phyloP scores from a whole-genome alignment of 2,888 invertebrate genomes.

The Acanthopleura granulata region DNA sequence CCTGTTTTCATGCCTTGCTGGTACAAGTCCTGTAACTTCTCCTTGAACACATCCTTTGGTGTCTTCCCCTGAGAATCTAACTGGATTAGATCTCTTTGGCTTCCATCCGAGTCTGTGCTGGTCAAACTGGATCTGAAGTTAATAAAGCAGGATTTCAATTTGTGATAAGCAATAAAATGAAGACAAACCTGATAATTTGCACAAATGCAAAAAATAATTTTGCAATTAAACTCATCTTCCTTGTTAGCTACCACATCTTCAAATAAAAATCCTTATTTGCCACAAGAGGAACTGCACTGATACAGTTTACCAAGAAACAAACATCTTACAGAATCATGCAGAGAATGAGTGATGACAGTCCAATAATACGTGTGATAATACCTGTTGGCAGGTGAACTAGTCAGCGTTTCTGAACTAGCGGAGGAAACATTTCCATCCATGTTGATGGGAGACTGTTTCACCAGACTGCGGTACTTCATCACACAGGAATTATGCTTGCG shows the following conservation, averaged over 20 bases:
- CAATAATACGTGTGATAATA: not conserved
- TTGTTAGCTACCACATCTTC: too few species aligned
- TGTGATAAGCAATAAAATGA: too few species aligned
- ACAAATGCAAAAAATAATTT: too few species aligned
- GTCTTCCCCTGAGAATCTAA: slow-evolving; percentile 8
- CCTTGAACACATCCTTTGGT: slow-evolving; percentile 17
- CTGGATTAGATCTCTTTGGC: slow-evolving; percentile 6
- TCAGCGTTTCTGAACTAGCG: slow-evolving; percentile 20
- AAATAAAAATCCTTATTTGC: too few species aligned
- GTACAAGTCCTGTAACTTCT: slow-evolving; percentile 15
- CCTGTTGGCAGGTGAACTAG: slow-evolving; percentile 15
- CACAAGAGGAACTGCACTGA: too few species aligned
- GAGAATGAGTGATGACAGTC: too few species aligned
- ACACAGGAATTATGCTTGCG: slow-evolving; percentile 96
- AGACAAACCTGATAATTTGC: too few species aligned
- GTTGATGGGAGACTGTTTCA: slow-evolving; percentile 61
- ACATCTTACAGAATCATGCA: too few species aligned
- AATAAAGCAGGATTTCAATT: too few species aligned
- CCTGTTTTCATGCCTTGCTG: slow-evolving; percentile 33
- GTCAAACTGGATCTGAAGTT: slow-evolving; percentile 36
- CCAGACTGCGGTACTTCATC: slow-evolving; percentile 88
- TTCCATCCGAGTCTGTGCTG: slow-evolving; percentile 39
- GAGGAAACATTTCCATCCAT: slow-evolving; percentile 39
- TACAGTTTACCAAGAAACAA: too few species aligned
- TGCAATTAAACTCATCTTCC: too few species aligned